phyloP scores from a whole-genome alignment of 2,888 invertebrate genomes.

The Torymus texanus region DNA sequence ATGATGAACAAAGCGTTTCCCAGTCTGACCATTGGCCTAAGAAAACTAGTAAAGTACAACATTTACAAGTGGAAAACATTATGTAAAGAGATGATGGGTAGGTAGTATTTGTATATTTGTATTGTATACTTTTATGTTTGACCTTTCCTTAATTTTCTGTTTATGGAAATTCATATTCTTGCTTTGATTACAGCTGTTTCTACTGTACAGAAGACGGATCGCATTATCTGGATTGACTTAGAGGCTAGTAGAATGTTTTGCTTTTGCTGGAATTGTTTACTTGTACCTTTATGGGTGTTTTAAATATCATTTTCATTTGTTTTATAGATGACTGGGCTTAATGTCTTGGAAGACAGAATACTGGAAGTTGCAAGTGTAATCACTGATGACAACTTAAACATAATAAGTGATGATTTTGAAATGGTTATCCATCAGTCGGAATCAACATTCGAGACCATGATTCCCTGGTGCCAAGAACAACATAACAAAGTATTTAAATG shows the following conservation, averaged over 20 bases:
- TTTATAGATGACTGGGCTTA: slow-evolving; percentile 91
- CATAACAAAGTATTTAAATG: slow-evolving; percentile 82
- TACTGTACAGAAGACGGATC: slow-evolving; percentile 48
- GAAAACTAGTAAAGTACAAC: slow-evolving; percentile 40
- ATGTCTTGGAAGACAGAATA: slow-evolving; percentile 85
- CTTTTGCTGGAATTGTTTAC: slow-evolving; percentile 1
- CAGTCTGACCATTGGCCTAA: slow-evolving; percentile 18
- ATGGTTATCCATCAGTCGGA: slow-evolving; percentile 88
- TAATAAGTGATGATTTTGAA: slow-evolving; percentile 85
- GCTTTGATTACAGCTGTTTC: slow-evolving; percentile 26
- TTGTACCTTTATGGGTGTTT: not conserved
- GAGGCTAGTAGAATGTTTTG: slow-evolving; percentile 75
- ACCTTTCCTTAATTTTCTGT: slow-evolving; percentile 1
- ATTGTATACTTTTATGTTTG: too few species aligned
- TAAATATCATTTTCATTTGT: slow-evolving; percentile 7
- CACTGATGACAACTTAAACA: slow-evolving; percentile 88
- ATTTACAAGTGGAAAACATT: slow-evolving; percentile 49
- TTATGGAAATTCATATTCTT: not conserved
- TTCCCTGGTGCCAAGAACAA: slow-evolving; percentile 88
- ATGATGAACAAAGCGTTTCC: slow-evolving; percentile 38
- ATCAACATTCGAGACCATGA: slow-evolving; percentile 84
- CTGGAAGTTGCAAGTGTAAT: slow-evolving; percentile 93
- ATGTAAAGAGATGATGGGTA: slow-evolving; percentile 48
- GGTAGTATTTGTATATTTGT: slow-evolving; percentile 3
- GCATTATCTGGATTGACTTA: slow-evolving; percentile 85